Evolutionary conservation across 2,113 vertebrate genomes (phyloP), one percentile per base, ranked within the genome.

Genomic region (Nematolebias whitei): DNA sequence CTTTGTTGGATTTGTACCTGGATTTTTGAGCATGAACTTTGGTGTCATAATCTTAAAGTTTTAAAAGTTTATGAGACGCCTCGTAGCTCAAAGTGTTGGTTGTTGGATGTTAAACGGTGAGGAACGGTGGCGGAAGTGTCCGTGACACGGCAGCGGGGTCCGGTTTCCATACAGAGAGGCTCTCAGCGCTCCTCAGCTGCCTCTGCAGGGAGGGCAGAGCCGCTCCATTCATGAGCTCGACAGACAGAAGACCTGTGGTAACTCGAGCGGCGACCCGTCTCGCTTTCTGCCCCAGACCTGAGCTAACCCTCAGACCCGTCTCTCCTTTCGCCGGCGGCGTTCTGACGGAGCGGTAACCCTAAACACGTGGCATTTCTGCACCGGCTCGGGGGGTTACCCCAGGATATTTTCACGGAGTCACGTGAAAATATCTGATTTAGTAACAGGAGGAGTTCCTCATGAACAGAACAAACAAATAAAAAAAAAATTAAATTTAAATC

Each of bases 131-230:
- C 82, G 83, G 87, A 91, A 92, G 84, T 88, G 53, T 72, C 68
- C 9, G 20, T 83, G 83, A 89, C 87, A 79, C 74, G 54, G 84
- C 57, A 22, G 63, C 18, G 78, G 85, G 87, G 80, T 83, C 56
- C 13, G 83, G 85, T 91, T 90, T 76, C 88, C 76, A 41, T 61
- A 66, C 62, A 41, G 74, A 45, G 40, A 7, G 74, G 63, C 61
- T 68, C 78, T 83, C 71, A 62, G 12, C 60, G 40, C 72, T 63
- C 74, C 69, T 83, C 61, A 56, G 63, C 68, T 63, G 78, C 63
- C 57, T 58, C 43, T 49, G 38, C 62, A 0, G 39, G 23, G 26
- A 50, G 44, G n/a, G 29, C 68, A 72, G 68, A 65, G 68, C 9
- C 10, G 23, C 63, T 79, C 74, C 76, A 79, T 83, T 88, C 79